These are phyloP conservation scores for Amphilophus citrinellus DNA, from an alignment of 2,113 vertebrate species.

Conservation along the genomic window DNA sequence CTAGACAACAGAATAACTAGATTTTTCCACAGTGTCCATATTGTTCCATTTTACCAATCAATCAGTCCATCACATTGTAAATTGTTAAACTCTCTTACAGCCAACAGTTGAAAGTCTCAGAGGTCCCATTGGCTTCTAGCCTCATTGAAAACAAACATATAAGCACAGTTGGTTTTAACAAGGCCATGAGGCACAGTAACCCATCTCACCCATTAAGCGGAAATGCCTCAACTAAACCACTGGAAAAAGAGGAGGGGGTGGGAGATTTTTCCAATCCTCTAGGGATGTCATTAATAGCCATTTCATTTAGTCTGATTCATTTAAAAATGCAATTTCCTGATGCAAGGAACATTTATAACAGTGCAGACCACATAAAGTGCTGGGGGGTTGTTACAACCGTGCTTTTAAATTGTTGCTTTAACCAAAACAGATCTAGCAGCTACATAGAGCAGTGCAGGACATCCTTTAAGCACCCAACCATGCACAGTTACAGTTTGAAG, in stretches of 20 bases:
- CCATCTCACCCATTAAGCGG: constrained; percentile 59
- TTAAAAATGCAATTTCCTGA: constrained; percentile 61
- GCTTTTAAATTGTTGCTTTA: constrained; percentile 30
- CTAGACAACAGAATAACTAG: not conserved
- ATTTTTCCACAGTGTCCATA: not conserved
- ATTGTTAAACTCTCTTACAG: constrained; percentile 33
- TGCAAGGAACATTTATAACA: constrained; percentile 56
- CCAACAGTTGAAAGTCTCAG: constrained; percentile 32
- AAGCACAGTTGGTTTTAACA: constrained; percentile 65
- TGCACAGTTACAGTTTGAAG: constrained; percentile 47
- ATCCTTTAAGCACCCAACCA: not conserved
- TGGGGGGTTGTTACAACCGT: constrained; percentile 34
- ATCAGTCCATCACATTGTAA: constrained; percentile 21
- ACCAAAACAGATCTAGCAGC: constrained; percentile 47
- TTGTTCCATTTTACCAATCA: not conserved
- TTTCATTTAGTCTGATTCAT: constrained; percentile 73
- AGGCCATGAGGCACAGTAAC: constrained; percentile 59
- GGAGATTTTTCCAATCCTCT: constrained; percentile 53
- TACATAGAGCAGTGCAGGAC: not conserved
- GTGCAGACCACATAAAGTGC: constrained; percentile 46
- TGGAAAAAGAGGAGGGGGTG: constrained; percentile 56
- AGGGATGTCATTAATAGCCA: constrained; percentile 67
- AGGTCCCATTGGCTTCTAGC: constrained; percentile 53
- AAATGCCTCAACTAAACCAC: constrained; percentile 71
- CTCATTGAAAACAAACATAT: constrained; percentile 65